Evolutionary conservation across 1,140 invertebrate genomes (phyloP).

Genomic region (Drosophila littoralis): DNA sequence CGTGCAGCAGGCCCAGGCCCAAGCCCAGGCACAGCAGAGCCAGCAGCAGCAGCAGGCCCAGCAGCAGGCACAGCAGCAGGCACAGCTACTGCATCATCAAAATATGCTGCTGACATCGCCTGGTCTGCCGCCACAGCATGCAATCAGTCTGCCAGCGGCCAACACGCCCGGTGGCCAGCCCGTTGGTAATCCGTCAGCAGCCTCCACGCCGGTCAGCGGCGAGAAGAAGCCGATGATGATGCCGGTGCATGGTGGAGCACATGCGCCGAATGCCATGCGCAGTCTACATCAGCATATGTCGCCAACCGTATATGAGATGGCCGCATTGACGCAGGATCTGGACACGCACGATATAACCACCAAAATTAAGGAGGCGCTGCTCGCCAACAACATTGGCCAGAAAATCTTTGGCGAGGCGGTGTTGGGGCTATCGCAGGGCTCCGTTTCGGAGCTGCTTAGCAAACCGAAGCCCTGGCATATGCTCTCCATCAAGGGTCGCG

Average conservation of each 20-base stretch:
- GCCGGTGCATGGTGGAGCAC: constrained; percentile 75
- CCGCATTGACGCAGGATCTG: constrained; percentile 96
- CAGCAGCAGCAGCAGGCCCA: constrained; percentile 88
- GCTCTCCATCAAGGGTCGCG: constrained; percentile 98
- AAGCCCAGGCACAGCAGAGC: constrained; percentile 86
- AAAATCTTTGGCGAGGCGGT: constrained; percentile 99
- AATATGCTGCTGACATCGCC: constrained; percentile 88
- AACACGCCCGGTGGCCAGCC: constrained; percentile 35
- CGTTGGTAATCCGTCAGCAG: constrained; percentile 75
- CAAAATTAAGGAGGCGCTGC: constrained; percentile 97
- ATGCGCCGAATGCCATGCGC: constrained; percentile 87
- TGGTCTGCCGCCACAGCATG: constrained; percentile 88
- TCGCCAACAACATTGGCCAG: constrained; percentile 99
- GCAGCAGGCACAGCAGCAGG: constrained; percentile 87
- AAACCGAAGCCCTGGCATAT: constrained; percentile 99
- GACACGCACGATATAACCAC: constrained; percentile 98
- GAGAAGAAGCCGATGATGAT: constrained; percentile 86
- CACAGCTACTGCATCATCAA: constrained; percentile 85
- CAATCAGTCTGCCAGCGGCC: constrained; percentile 85
- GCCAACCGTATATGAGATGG: constrained; percentile 97
- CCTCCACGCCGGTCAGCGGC: constrained; percentile 73
- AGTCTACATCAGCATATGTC: constrained; percentile 92
- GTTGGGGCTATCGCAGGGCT: constrained; percentile 97
- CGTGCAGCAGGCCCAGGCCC: constrained; percentile 85
- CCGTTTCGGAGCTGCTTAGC: constrained; percentile 97